Evolutionary conservation across 2,888 invertebrate species (phyloP).

Genomic region (Dryobotodes eremita): DNA sequence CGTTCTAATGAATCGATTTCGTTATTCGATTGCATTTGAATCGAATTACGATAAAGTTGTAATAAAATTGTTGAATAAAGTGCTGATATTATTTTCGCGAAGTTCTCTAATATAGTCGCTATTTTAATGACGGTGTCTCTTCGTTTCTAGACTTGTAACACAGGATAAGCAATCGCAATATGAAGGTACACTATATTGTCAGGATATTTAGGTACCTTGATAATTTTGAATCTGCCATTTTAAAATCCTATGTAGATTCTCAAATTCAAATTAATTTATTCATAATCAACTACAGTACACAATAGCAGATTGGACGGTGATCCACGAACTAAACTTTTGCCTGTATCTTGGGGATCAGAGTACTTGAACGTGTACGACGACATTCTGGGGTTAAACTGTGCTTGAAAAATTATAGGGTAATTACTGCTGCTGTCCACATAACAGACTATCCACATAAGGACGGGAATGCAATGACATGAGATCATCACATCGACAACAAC

Average conservation of each 20-base stretch:
- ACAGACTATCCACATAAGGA: neutral
- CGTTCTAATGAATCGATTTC: conserved; percentile 64
- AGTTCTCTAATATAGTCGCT: conserved; percentile 21
- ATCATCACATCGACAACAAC: neutral
- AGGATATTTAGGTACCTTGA: no score
- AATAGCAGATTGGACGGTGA: neutral
- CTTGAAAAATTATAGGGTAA: neutral
- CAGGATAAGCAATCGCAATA: neutral
- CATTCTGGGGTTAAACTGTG: neutral
- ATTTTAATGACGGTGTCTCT: neutral
- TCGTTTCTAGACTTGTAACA: neutral
- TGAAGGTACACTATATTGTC: neutral
- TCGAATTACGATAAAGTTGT: conserved; percentile 58
- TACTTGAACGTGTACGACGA: neutral
- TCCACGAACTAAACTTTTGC: neutral
- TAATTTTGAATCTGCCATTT: neutral
- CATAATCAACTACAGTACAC: neutral
- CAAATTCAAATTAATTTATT: neutral
- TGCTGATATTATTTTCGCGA: conserved; percentile 36
- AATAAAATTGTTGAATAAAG: conserved; percentile 57
- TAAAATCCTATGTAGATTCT: neutral
- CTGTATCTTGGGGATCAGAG: neutral
- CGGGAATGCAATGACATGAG: neutral
- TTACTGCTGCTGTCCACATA: neutral
- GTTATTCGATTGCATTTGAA: conserved; percentile 56